Conservation (phyloP, 1,140 invertebrate genomes). For the Mesaphorura yosii region DNA sequence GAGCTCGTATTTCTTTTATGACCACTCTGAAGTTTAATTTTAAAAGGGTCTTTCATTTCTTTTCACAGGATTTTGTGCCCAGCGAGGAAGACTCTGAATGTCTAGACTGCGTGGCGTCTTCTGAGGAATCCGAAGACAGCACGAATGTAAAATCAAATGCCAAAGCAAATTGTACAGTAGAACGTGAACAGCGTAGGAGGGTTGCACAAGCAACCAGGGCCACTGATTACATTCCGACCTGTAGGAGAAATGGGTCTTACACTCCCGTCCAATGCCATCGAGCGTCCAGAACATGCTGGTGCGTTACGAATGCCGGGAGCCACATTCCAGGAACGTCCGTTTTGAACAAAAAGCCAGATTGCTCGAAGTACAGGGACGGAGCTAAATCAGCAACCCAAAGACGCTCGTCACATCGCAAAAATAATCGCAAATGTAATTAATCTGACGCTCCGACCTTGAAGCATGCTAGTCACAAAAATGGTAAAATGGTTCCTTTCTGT, state of each 20-base stretch:
- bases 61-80: too few species aligned
- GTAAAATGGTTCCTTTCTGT: constrained; percentile 10
- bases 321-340: constrained; percentile 63
- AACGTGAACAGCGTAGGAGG: constrained; percentile 18
- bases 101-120: constrained; percentile 24
- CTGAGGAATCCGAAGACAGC: constrained; percentile 4
- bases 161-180: constrained; percentile 22
- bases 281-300: constrained; percentile 66
- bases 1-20: too few species aligned
- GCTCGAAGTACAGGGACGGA: constrained; percentile 36
- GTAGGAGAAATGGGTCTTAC: constrained; percentile 67
- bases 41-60: too few species aligned
- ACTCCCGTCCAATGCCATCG: constrained; percentile 69
- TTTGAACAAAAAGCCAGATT: constrained; percentile 49
- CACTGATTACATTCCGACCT: constrained; percentile 44
- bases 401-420: constrained; percentile 26
- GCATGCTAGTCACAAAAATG: constrained; percentile 1
- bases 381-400: constrained; percentile 22
- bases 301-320: constrained; percentile 65
- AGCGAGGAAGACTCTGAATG: too few species aligned
- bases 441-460: neutral
- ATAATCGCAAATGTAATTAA: constrained; percentile 28
- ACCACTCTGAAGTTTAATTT: too few species aligned
- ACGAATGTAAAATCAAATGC: neutral
- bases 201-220: constrained; percentile 5